Evolutionary conservation across 37 sponge, comb jelly and placozoan species (phyloP).

Genomic region (Ianthella basta): DNA sequence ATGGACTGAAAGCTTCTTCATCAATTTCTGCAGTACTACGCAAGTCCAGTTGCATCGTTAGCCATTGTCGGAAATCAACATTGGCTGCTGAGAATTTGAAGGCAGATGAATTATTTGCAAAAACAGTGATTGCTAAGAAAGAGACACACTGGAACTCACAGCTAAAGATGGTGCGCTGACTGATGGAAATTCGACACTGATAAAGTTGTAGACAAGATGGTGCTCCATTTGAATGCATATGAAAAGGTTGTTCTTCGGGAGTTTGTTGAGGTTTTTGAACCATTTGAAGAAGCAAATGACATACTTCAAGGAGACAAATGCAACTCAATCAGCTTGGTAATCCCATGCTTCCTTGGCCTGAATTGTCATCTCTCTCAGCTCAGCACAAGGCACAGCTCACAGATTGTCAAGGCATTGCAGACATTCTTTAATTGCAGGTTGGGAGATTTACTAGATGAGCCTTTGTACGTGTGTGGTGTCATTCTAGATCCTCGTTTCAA

Average conservation of each 20-base stretch:
- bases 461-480: constrained; percentile 1
- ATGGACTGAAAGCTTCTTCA: constrained; percentile 20
- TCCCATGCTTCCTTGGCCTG: constrained; percentile 37
- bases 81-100: constrained; percentile 31
- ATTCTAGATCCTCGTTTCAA: constrained; percentile 29
- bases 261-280: constrained; percentile 37
- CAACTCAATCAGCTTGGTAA: constrained; percentile 25
- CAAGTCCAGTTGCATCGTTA: constrained; percentile 26
- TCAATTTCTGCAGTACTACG: background rate
- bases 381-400: background rate
- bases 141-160: constrained; percentile 42
- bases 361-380: constrained; percentile 1
- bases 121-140: constrained; percentile 6
- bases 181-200: constrained; percentile 17
- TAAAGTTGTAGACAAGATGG: constrained; percentile 25
- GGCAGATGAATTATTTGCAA: background rate
- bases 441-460: background rate
- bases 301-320: constrained; percentile 42
- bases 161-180: constrained; percentile 29
- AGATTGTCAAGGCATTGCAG: background rate
- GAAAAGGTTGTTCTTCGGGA: constrained; percentile 25
- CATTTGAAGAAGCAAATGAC: constrained; percentile 43
- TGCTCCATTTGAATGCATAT: constrained; percentile 6
- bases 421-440: constrained; percentile 4
- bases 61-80: constrained; percentile 23